Conservation (phyloP, 2,888 invertebrate genomes). For the Drosophila paramelanica region DNA sequence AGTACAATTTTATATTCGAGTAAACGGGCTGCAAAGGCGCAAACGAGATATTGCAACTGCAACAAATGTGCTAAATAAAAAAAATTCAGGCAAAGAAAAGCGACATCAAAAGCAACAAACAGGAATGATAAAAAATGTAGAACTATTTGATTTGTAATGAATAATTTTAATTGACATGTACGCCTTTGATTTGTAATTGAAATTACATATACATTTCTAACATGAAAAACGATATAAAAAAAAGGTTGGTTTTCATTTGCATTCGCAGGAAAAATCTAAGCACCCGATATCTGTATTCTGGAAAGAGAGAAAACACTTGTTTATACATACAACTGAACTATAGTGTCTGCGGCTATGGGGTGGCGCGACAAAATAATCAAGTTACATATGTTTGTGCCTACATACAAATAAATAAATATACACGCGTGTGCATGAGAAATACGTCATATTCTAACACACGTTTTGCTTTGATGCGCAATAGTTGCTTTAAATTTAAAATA, state of each 20-base stretch:
- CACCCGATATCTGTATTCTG: background rate
- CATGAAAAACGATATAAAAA: slow-evolving; percentile 66
- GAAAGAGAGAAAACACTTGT: slow-evolving; percentile 29
- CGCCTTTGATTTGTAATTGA: slow-evolving; percentile 77
- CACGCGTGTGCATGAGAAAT: background rate
- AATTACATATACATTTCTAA: slow-evolving; percentile 78
- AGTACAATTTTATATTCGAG: slow-evolving; percentile 6
- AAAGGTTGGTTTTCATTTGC: slow-evolving; percentile 38
- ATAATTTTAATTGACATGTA: slow-evolving; percentile 73
- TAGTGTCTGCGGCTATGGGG: background rate
- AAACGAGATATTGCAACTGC: slow-evolving; percentile 40
- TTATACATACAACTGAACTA: slow-evolving; percentile 6
- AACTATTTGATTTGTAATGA: slow-evolving; percentile 81
- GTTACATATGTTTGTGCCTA: slow-evolving; percentile 11
- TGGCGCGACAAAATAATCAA: slow-evolving; percentile 13
- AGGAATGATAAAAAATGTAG: slow-evolving; percentile 64
- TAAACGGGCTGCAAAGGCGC: slow-evolving; percentile 45
- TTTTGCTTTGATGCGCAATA: slow-evolving; percentile 63
- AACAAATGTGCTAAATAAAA: slow-evolving; percentile 46
- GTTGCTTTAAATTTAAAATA: slow-evolving; percentile 1
- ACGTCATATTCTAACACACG: slow-evolving; percentile 1
- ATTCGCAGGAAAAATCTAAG: slow-evolving; percentile 12
- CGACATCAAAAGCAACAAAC: slow-evolving; percentile 22
- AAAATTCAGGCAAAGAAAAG: slow-evolving; percentile 12
- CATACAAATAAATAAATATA: background rate